A percentile compares a stretch with the other conserved stretches of the same genome.
These are phyloP conservation scores for Antigone vipio DNA, from an alignment of 2,113 vertebrate genomes.

Conservation along the genomic window DNA sequence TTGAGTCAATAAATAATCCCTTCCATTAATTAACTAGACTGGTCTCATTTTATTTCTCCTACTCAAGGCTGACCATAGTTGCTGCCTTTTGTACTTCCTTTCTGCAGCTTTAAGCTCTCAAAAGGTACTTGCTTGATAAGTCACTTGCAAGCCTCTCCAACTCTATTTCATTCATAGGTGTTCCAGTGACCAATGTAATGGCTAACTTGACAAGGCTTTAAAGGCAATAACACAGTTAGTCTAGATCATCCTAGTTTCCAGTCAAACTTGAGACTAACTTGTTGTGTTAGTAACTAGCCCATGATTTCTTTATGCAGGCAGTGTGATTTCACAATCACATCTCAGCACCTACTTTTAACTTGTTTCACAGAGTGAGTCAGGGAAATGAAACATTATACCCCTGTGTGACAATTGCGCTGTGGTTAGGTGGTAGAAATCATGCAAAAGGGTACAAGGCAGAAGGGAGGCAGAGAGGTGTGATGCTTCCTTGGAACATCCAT, in stretches of 20 bases:
- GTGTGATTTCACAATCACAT: not conserved
- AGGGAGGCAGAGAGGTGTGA: not conserved
- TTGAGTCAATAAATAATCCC: not conserved
- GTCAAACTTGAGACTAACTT: not conserved
- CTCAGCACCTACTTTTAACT: constrained; percentile 12
- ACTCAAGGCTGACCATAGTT: not conserved
- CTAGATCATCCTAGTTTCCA: not conserved
- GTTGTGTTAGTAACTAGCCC: not conserved
- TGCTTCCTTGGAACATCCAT: not conserved
- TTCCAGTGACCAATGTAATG: not conserved
- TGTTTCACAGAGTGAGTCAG: not conserved
- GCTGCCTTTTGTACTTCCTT: not conserved
- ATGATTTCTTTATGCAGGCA: not conserved
- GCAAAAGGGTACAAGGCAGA: not conserved
- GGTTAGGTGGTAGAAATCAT: not conserved
- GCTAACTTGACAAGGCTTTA: not conserved
- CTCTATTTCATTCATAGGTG: not conserved
- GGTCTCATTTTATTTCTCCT: not conserved
- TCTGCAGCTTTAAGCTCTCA: not conserved
- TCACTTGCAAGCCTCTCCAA: not conserved
- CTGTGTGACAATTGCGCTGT: not conserved
- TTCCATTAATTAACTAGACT: not conserved
- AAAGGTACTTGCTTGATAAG: not conserved
- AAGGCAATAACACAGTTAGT: not conserved
- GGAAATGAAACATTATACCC: constrained; percentile 21